Conservation (phyloP, 2,888 invertebrate species). For the Pecten maximus region DNA sequence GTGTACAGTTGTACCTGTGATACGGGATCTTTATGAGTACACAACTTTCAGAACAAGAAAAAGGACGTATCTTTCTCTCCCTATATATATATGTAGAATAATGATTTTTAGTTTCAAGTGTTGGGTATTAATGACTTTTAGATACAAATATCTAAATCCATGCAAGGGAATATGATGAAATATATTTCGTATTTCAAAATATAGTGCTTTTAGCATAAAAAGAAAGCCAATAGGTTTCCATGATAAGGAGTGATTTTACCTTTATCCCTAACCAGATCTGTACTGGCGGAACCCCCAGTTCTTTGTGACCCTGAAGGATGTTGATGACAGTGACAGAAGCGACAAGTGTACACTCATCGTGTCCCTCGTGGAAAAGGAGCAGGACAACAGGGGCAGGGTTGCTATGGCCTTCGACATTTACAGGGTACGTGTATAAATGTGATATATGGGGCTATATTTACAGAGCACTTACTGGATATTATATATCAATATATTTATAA, state of each 20-base stretch:
- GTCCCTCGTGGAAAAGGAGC: conserved; percentile 94
- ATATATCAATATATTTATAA: background rate
- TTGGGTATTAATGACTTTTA: too few relatives aligned
- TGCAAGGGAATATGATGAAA: too few relatives aligned
- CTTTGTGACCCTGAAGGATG: conserved; percentile 71
- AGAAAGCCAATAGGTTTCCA: too few relatives aligned
- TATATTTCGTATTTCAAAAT: too few relatives aligned
- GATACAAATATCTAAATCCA: too few relatives aligned
- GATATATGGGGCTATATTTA: background rate
- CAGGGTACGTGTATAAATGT: conserved; percentile 85
- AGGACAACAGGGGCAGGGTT: conserved; percentile 90
- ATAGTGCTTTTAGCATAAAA: too few relatives aligned
- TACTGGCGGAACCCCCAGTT: conserved; percentile 82
- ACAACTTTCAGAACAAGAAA: too few relatives aligned
- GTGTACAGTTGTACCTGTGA: too few relatives aligned
- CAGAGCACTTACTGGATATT: background rate
- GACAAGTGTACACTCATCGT: conserved; percentile 96
- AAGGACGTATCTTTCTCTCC: too few relatives aligned
- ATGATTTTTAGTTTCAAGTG: too few relatives aligned
- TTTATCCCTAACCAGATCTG: conserved; percentile 76
- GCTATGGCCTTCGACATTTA: conserved; percentile 98
- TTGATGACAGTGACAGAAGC: conserved; percentile 84
- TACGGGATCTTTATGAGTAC: too few relatives aligned
- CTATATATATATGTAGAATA: too few relatives aligned
- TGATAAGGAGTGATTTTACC: background rate